phyloP scores from a whole-genome alignment of 2,888 invertebrate genomes.

The Bombylius discolor region DNA sequence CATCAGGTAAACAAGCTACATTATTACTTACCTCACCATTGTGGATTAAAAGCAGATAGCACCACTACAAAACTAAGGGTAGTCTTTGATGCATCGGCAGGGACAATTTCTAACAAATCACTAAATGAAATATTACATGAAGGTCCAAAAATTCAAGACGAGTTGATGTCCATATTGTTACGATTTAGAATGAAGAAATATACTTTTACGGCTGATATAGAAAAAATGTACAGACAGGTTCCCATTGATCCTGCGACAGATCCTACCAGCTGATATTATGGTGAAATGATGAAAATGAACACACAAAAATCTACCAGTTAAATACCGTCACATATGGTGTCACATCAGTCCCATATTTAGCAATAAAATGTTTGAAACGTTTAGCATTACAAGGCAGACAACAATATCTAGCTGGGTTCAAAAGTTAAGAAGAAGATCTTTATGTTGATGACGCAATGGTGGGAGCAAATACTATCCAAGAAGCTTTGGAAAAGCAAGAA shows the following conservation, averaged over 20 bases:
- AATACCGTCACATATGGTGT: constrained; percentile 8
- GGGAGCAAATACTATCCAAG: too few species aligned
- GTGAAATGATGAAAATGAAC: neutral
- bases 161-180: neutral
- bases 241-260: constrained; percentile 11
- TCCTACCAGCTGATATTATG: constrained; percentile 4
- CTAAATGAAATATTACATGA: constrained; percentile 1
- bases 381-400: too few species aligned
- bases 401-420: too few species aligned
- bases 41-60: too few species aligned
- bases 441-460: too few species aligned
- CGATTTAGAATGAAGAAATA: neutral
- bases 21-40: too few species aligned
- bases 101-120: neutral
- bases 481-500: too few species aligned
- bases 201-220: constrained; percentile 18
- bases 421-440: too few species aligned
- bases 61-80: neutral
- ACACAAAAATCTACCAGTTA: constrained; percentile 2
- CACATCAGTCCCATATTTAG: constrained; percentile 5
- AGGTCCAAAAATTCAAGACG: constrained; percentile 3
- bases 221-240: constrained; percentile 20
- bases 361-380: neutral
- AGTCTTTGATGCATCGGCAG: constrained; percentile 4
- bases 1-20: too few species aligned